Conservation (phyloP, 1,140 invertebrate species). For the Ganaspis sp. region DNA sequence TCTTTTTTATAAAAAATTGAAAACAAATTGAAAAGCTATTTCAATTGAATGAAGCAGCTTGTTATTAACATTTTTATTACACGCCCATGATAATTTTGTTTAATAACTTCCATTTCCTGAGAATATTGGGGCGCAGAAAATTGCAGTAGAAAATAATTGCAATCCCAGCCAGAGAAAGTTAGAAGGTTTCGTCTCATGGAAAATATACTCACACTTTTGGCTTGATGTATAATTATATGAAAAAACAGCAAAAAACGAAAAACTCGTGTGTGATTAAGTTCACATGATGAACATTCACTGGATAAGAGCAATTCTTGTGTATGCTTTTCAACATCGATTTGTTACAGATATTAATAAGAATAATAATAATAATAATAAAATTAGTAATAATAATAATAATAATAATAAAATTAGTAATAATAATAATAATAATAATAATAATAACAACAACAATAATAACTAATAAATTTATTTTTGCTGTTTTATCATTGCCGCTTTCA, state of each 20-base stretch:
- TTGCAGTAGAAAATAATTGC: slow-evolving; percentile 5
- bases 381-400: too few relatives aligned
- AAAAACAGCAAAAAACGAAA: background rate
- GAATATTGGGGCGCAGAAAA: background rate
- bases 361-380: too few relatives aligned
- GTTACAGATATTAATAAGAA: too few relatives aligned
- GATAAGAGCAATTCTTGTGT: too few relatives aligned
- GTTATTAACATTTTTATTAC: background rate
- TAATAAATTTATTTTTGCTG: too few relatives aligned
- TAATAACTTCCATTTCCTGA: slow-evolving; percentile 10
- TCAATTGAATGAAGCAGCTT: background rate
- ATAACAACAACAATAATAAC: too few relatives aligned
- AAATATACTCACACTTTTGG: background rate
- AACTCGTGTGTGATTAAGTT: too few relatives aligned
- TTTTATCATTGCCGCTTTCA: too few relatives aligned
- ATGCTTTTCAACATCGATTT: too few relatives aligned
- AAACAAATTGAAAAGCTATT: background rate
- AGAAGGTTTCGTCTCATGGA: background rate
- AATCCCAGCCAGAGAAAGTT: background rate
- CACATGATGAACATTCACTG: too few relatives aligned
- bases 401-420: too few relatives aligned
- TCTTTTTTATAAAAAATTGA: background rate
- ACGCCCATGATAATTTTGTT: background rate
- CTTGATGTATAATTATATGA: background rate
- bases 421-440: too few relatives aligned